phyloP scores from a whole-genome alignment of 2,113 vertebrate species.

The Chlamydotis undulata region DNA sequence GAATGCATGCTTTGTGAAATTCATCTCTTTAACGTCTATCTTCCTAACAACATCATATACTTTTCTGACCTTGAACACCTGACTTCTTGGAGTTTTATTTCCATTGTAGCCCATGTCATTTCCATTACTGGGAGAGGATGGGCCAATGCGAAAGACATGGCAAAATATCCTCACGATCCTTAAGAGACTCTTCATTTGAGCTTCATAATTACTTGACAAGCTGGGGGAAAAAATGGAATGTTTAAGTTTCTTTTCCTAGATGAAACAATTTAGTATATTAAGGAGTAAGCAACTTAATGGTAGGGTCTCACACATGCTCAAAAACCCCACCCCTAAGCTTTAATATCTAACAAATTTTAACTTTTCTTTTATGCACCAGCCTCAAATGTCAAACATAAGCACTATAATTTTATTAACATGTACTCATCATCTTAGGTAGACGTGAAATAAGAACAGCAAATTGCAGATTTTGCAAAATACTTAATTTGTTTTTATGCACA shows the following conservation, averaged over 20 bases:
- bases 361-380: background rate
- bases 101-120: slow-evolving; percentile 98
- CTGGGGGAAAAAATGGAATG: slow-evolving; percentile 72
- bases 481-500: background rate
- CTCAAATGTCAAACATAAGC: background rate
- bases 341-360: background rate
- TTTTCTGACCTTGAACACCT: slow-evolving; percentile 97
- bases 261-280: background rate
- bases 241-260: slow-evolving; percentile 40
- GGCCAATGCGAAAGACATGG: slow-evolving; percentile 94
- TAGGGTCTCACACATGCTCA: background rate
- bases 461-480: background rate
- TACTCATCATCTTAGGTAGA: background rate
- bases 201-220: slow-evolving; percentile 96
- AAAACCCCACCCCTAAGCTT: rapidly evolving
- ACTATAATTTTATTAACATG: background rate
- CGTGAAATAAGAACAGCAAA: background rate
- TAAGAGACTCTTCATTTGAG: slow-evolving; percentile 97
- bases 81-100: slow-evolving; percentile 97
- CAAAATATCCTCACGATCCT: slow-evolving; percentile 97
- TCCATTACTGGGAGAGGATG: slow-evolving; percentile 92
- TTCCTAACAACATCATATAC: slow-evolving; percentile 80
- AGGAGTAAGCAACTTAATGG: background rate
- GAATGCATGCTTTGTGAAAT: slow-evolving; percentile 78
- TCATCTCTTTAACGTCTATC: slow-evolving; percentile 79